These are phyloP conservation scores for Ormia ochracea DNA, from an alignment of 2,888 invertebrate genomes.

Conservation along the genomic window DNA sequence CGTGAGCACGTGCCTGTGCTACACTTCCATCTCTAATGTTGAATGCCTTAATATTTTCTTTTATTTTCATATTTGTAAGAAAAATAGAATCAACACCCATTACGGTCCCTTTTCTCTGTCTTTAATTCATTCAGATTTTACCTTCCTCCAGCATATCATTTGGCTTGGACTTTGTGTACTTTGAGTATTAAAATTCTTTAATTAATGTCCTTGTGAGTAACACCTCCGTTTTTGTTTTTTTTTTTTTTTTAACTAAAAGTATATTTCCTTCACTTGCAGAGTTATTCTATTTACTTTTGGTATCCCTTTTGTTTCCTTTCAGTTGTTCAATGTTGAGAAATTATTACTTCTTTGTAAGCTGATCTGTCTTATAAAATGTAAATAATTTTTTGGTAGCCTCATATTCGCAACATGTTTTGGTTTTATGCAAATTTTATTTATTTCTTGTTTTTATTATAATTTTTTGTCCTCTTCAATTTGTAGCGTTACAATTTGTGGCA, in stretches of 20 bases:
- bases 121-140: neutral
- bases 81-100: constrained; percentile 58
- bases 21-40: neutral
- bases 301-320: constrained; percentile 31
- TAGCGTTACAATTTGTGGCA: constrained; percentile 39
- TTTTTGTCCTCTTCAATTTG: constrained; percentile 2
- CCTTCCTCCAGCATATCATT: constrained; percentile 10
- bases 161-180: constrained; percentile 19
- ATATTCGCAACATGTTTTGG: constrained; percentile 24
- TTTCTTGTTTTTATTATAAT: constrained; percentile 6
- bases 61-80: constrained; percentile 20
- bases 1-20: no score
- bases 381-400: constrained; percentile 6
- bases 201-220: constrained; percentile 47
- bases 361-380: constrained; percentile 37
- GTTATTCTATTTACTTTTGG: neutral
- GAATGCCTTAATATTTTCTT: constrained; percentile 36
- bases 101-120: neutral
- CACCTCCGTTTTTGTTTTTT: constrained; percentile 31
- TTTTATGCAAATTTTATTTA: constrained; percentile 43
- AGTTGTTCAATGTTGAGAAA: constrained; percentile 2
- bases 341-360: constrained; percentile 38
- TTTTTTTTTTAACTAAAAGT: neutral
- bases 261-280: constrained; percentile 24
- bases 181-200: constrained; percentile 28